These are phyloP conservation scores for Pseudococcus longispinus DNA, from an alignment of 2,888 invertebrate genomes.

Conservation along the genomic window DNA sequence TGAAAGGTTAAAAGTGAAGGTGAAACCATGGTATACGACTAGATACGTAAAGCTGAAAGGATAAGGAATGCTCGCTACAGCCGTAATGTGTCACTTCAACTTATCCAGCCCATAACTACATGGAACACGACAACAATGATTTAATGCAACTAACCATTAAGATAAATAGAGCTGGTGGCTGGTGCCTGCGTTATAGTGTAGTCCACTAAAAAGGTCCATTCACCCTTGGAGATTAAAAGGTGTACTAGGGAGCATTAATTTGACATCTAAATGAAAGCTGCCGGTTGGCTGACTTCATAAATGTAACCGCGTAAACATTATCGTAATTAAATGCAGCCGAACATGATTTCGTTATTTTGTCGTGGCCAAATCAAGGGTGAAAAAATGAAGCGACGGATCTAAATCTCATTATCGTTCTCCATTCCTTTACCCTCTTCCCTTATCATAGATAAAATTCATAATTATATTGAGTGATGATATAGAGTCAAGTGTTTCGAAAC, in stretches of 20 bases:
- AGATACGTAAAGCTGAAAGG: background rate
- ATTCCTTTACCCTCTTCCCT: too few species aligned
- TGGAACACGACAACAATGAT: background rate
- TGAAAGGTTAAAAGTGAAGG: background rate
- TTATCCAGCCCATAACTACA: background rate
- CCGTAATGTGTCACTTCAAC: background rate
- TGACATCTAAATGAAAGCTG: slow-evolving; percentile 23
- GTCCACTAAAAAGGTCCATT: slow-evolving; percentile 14
- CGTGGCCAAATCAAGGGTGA: background rate
- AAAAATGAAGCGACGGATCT: background rate
- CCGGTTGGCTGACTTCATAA: slow-evolving; percentile 18
- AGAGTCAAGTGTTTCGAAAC: too few species aligned
- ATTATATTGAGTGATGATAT: too few species aligned
- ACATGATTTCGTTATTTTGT: background rate
- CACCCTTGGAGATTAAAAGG: slow-evolving; percentile 12
- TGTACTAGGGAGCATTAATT: background rate
- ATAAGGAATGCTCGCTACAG: background rate
- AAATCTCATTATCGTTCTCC: too few species aligned
- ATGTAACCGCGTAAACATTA: background rate
- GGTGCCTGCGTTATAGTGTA: background rate
- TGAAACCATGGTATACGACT: background rate
- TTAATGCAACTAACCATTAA: slow-evolving; percentile 22
- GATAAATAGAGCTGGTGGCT: background rate
- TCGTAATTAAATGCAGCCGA: background rate
- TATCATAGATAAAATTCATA: too few species aligned